phyloP scores from a whole-genome alignment of 2,888 invertebrate genomes.

The Zootermopsis nevadensis region DNA sequence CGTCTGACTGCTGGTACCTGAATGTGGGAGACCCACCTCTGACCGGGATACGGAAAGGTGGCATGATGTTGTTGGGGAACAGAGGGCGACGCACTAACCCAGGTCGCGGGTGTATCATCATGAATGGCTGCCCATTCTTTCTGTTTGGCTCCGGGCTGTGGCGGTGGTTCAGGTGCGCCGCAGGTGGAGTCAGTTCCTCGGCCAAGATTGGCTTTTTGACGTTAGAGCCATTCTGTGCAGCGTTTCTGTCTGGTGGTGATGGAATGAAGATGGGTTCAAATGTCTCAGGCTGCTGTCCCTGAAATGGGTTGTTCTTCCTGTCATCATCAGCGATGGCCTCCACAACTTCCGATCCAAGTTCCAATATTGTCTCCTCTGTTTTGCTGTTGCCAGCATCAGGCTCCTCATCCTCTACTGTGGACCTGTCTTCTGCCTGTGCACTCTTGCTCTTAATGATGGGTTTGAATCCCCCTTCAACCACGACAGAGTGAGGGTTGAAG shows the following conservation, averaged over 20 bases:
- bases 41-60: slow-evolving; percentile 49
- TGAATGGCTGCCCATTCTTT: slow-evolving; percentile 41
- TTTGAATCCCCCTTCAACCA: slow-evolving; percentile 86
- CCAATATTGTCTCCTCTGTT: slow-evolving; percentile 62
- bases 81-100: slow-evolving; percentile 60
- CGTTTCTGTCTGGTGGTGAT: slow-evolving; percentile 74
- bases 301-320: slow-evolving; percentile 61
- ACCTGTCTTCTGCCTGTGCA: slow-evolving; percentile 64
- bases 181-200: slow-evolving; percentile 46
- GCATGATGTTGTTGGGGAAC: slow-evolving; percentile 51
- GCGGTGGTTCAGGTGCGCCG: slow-evolving; percentile 30
- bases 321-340: slow-evolving; percentile 59
- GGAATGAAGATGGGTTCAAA: slow-evolving; percentile 87
- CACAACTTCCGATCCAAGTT: slow-evolving; percentile 56
- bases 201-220: slow-evolving; percentile 57
- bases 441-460: slow-evolving; percentile 74
- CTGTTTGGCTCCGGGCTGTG: slow-evolving; percentile 51
- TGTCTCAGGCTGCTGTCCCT: slow-evolving; percentile 67
- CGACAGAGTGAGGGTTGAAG: slow-evolving; percentile 83
- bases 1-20: slow-evolving; percentile 52
- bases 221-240: neutral
- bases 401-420: slow-evolving; percentile 54
- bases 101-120: slow-evolving; percentile 63
- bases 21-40: slow-evolving; percentile 49
- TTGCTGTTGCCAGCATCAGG: slow-evolving; percentile 62